Base-by-base conservation (phyloP, 2,113 vertebrate genomes). In the Kobus ellipsiprymnus region DNA sequence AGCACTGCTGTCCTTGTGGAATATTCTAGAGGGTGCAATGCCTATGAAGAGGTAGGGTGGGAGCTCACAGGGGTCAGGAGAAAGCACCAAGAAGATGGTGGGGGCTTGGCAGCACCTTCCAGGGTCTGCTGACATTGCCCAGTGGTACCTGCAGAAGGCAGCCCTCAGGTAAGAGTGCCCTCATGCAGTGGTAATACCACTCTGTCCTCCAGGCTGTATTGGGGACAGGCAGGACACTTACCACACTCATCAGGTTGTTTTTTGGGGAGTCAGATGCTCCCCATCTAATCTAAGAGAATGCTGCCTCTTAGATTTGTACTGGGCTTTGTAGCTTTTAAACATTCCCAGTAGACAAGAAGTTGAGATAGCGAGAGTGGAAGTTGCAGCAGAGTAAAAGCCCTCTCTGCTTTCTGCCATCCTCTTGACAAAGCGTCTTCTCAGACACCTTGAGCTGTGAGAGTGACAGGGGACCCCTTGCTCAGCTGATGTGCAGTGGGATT, bases 271-370 rank as follows among this genome's bases (percentile, higher is more conserved):
- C 97, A 98, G 95, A 80, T 50, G 93, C 97, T 98, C 93, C 48
- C 91, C 50, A 91, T 90, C 94, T 96, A 77, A 40, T 40, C 40
- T 40, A 40, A 40, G 40, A 40, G 91, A 95, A 90, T 86, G 92
- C 94, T 93, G 64, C 93, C 91, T 97, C 87, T 96, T 46, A 54
- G 0, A 52, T 97, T 94, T 96, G 94, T 83, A 71, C 96, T 98
- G 98, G 89, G 95, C 94, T 96, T 93, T 89, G 92, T 95, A 96
- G 98, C 97, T 97, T 96, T 98, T 97, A 96, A 94, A 85, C 17
- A 50, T 97, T 98, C 78, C 54, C 91, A 40, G 80, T 89, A 97
- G 92, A 95, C 94, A 97, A 80, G 93, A 95, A 97, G 67, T 29
- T 23, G n/a, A 44, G 95, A 7, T 23, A 52, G 60, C 57, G 86